Percentiles rank a stretch among this genome's conserved stretches.
phyloP scores from a whole-genome alignment of 2,113 vertebrate species.

The Cyprinodon brontotheroides region DNA sequence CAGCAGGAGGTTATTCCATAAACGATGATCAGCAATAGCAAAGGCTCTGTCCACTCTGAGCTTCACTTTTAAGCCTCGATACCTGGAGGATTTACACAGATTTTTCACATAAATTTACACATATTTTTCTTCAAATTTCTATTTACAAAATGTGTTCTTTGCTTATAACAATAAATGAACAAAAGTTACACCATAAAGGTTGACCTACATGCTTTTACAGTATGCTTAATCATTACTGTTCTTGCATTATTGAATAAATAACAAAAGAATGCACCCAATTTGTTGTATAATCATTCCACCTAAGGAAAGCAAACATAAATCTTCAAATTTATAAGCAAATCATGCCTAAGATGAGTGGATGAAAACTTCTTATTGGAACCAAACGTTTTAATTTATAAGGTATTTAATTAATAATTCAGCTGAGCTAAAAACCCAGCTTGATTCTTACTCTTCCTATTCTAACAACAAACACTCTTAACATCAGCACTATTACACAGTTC shows the following conservation, averaged over 20 bases:
- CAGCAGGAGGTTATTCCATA: too few relatives aligned
- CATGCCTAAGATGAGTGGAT: background rate
- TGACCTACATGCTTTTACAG: too few relatives aligned
- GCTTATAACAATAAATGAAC: too few relatives aligned
- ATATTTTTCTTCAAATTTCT: too few relatives aligned
- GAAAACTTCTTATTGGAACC: background rate
- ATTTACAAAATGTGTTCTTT: too few relatives aligned
- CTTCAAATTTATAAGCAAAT: too few relatives aligned
- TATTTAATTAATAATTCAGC: background rate
- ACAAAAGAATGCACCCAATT: background rate
- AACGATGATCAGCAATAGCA: too few relatives aligned
- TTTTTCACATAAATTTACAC: too few relatives aligned
- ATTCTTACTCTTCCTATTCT: background rate
- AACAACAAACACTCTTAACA: background rate
- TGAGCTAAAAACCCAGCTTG: background rate
- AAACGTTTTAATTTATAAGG: background rate
- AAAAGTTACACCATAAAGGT: too few relatives aligned
- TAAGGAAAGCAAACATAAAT: background rate
- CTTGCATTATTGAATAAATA: background rate
- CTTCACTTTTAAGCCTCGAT: too few relatives aligned
- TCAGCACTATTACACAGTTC: background rate
- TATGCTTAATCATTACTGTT: background rate
- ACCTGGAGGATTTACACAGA: too few relatives aligned
- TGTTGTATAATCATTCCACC: background rate
- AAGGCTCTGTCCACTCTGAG: too few relatives aligned